Evolutionary conservation across 2,113 vertebrate species (phyloP).

Genomic region (Felis catus): DNA sequence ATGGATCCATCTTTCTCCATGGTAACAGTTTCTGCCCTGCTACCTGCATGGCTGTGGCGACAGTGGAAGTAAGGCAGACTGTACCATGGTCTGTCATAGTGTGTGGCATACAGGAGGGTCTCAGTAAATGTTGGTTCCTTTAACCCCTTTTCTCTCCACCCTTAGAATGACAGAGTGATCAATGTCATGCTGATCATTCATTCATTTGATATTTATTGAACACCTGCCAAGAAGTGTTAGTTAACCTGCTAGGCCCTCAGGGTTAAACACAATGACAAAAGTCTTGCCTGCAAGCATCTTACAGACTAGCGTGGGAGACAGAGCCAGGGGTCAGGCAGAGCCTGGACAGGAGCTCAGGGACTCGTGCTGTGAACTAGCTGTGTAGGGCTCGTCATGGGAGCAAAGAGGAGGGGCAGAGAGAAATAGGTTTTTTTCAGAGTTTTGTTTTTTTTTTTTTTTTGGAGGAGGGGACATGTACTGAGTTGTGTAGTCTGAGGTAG

Average conservation of each 20-base stretch:
- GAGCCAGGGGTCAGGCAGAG: background rate
- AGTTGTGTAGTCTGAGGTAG: background rate
- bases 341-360: background rate
- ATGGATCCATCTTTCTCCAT: background rate
- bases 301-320: background rate
- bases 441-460: no score
- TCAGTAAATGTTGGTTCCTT: background rate
- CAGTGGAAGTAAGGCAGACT: background rate
- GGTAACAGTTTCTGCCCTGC: background rate
- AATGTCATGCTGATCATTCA: background rate
- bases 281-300: background rate
- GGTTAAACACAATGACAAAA: background rate
- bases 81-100: rapidly evolving
- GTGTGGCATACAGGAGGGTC: background rate
- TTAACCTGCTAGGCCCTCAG: background rate
- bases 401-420: background rate
- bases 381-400: background rate
- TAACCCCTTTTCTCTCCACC: background rate
- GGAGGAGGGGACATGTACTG: background rate
- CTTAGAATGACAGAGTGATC: background rate
- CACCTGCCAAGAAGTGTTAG: background rate
- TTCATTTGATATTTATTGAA: background rate
- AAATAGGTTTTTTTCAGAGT: background rate
- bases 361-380: background rate
- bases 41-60: background rate